Evolutionary conservation across 2,888 invertebrate genomes (phyloP).

Genomic region (Cosmia pyralina): DNA sequence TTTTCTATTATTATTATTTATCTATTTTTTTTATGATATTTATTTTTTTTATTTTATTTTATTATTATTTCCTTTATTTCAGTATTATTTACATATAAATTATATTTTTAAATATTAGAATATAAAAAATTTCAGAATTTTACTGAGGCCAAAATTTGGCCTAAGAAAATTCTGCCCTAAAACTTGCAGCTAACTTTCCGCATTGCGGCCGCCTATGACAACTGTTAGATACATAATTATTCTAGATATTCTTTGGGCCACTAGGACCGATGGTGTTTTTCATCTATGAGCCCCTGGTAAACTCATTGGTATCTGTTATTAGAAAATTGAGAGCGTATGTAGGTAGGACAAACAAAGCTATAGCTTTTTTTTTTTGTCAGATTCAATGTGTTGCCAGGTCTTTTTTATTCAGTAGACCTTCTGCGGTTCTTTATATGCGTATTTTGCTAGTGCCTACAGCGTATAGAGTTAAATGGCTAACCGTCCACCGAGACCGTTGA

Average conservation of each 20-base stretch:
- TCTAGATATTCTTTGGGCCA: neutral
- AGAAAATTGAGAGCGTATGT: neutral
- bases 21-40: too few relatives aligned
- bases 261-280: too few relatives aligned
- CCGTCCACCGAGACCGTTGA: constrained; percentile 39
- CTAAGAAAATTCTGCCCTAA: too few relatives aligned
- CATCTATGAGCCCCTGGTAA: too few relatives aligned
- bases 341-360: neutral
- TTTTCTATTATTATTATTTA: too few relatives aligned
- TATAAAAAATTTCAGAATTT: too few relatives aligned
- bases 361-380: neutral
- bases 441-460: neutral
- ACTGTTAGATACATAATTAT: neutral
- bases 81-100: too few relatives aligned
- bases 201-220: neutral
- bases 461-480: constrained; percentile 15
- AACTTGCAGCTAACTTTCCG: neutral
- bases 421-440: neutral
- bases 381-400: neutral
- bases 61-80: too few relatives aligned
- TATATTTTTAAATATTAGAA: too few relatives aligned
- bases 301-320: neutral
- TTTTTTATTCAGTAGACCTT: constrained; percentile 10
- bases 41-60: too few relatives aligned
- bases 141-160: too few relatives aligned